A percentile compares a stretch with the other conserved stretches of the same genome.
Conservation (phyloP, 2,797 vertebrate genomes). For the Brachymystax lenok region DNA sequence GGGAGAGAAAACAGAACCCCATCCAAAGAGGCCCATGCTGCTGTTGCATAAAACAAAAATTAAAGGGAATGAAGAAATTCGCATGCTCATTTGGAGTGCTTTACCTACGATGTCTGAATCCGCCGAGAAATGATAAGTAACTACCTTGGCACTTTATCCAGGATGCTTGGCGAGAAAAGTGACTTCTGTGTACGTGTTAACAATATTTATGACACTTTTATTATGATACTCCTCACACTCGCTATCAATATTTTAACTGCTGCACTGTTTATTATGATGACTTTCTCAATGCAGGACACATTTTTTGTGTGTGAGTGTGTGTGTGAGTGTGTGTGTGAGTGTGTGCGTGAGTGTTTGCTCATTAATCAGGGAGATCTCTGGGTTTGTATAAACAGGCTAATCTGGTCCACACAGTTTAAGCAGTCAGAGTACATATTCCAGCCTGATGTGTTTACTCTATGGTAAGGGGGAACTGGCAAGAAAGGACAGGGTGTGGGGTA, state of each 20-base stretch:
- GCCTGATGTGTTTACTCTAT: constrained; percentile 48
- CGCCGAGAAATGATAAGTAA: constrained; percentile 57
- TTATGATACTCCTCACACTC: background rate
- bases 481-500: background rate
- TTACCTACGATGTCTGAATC: constrained; percentile 54
- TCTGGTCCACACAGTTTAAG: constrained; percentile 39
- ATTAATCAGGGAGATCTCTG: constrained; percentile 17
- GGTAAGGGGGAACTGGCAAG: constrained; percentile 29
- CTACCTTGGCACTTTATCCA: constrained; percentile 4
- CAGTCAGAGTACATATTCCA: constrained; percentile 44
- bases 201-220: background rate
- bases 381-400: constrained; percentile 18
- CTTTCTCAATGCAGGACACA: background rate
- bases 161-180: background rate
- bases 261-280: background rate
- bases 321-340: background rate
- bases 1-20: constrained; percentile 39
- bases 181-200: background rate
- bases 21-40: constrained; percentile 32
- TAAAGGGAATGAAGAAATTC: constrained; percentile 23
- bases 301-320: background rate
- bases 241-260: background rate
- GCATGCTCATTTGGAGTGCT: constrained; percentile 43
- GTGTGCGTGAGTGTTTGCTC: background rate
- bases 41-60: constrained; percentile 52